phyloP scores from a whole-genome alignment of 2,888 invertebrate genomes.

The Crematogaster levior region DNA sequence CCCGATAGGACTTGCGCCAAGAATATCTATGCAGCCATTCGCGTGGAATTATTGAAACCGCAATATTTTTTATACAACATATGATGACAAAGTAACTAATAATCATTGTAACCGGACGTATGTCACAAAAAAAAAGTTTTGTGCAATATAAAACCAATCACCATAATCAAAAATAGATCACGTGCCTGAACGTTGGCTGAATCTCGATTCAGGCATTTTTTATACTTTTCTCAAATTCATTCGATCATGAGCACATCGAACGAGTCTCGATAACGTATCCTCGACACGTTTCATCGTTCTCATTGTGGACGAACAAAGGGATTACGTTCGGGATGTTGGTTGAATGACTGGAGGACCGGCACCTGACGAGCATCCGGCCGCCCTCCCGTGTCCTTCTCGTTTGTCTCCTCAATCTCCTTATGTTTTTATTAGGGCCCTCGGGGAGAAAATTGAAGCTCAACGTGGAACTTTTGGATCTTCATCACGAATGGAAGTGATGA shows the following conservation, averaged over 20 bases:
- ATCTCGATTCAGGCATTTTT: background rate
- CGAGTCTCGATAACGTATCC: conserved; percentile 71
- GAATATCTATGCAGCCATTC: background rate
- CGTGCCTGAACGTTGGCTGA: background rate
- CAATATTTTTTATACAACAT: background rate
- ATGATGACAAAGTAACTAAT: background rate
- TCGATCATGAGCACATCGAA: conserved; percentile 61
- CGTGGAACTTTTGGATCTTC: conserved; percentile 11
- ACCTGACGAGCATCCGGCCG: conserved; percentile 58
- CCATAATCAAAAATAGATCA: background rate
- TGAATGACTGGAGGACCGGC: conserved; percentile 54
- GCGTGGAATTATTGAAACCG: background rate
- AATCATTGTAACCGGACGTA: background rate
- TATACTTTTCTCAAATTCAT: background rate
- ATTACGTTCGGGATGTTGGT: conserved; percentile 43
- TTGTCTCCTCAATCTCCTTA: conserved; percentile 44
- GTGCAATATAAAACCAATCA: background rate
- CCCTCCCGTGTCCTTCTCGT: conserved; percentile 20
- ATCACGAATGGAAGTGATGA: conserved; percentile 15
- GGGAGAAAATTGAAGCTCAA: conserved; percentile 25
- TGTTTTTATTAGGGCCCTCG: conserved; percentile 29
- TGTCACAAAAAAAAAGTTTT: background rate
- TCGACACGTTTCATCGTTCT: conserved; percentile 69
- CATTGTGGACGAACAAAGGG: conserved; percentile 61
- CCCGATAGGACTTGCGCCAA: background rate